Conservation (phyloP, 1,140 invertebrate genomes). For the Venustaconcha ellipsiformis region DNA sequence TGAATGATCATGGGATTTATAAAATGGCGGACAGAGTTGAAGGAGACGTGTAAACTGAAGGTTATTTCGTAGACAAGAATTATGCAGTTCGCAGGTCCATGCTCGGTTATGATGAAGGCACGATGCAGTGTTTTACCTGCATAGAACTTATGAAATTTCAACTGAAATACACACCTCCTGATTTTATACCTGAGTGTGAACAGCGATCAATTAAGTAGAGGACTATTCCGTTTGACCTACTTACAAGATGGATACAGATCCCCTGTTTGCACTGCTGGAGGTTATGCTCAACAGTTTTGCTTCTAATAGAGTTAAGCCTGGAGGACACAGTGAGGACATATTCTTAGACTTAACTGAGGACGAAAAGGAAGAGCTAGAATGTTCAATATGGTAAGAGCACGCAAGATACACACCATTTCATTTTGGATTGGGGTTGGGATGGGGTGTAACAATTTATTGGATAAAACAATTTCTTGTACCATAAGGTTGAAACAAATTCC, state of each 20-base stretch:
- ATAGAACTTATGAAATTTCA: background rate
- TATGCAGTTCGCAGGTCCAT: no score
- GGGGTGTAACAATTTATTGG: no score
- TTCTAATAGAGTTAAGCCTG: slow-evolving; percentile 46
- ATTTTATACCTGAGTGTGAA: background rate
- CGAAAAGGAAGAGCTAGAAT: slow-evolving; percentile 58
- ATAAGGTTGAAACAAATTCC: no score
- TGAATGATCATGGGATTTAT: background rate
- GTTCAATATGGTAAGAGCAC: slow-evolving; percentile 55
- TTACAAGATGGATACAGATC: slow-evolving; percentile 26
- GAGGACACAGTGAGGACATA: slow-evolving; percentile 59
- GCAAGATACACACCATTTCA: no score
- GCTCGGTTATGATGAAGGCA: no score
- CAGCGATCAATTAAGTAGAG: background rate
- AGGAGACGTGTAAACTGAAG: background rate
- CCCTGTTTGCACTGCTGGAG: slow-evolving; percentile 53
- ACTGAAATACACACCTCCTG: no score
- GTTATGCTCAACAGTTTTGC: slow-evolving; percentile 51
- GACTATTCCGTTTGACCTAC: slow-evolving; percentile 6
- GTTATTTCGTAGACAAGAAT: background rate
- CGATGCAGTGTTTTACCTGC: no score
- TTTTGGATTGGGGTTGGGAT: no score
- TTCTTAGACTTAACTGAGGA: slow-evolving; percentile 56
- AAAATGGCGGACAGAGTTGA: slow-evolving; percentile 6
- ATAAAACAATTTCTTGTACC: no score